phyloP scores from a whole-genome alignment of 2,113 vertebrate genomes.

The Cercopithecus mona region DNA sequence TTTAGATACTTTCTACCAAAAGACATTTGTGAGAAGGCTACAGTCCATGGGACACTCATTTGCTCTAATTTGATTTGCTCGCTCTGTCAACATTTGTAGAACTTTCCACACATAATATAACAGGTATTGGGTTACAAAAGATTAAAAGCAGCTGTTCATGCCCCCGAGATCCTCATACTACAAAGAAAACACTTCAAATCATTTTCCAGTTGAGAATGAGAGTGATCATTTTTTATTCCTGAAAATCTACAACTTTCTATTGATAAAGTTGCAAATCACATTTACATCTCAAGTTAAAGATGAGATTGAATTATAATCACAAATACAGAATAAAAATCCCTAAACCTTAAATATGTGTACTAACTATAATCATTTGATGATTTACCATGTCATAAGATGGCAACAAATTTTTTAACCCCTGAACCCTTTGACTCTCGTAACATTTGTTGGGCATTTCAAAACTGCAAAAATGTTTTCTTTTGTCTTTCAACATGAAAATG shows the following conservation, averaged over 20 bases:
- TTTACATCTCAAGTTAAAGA: background rate
- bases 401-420: background rate
- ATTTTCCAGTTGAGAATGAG: background rate
- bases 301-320: background rate
- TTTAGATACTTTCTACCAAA: background rate
- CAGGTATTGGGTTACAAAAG: background rate
- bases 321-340: background rate
- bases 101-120: background rate
- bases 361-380: background rate
- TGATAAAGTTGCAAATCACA: background rate
- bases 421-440: background rate
- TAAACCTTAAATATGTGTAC: background rate
- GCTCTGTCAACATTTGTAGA: background rate
- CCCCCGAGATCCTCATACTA: background rate
- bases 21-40: background rate
- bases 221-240: background rate
- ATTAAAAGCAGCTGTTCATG: background rate
- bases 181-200: slow-evolving; percentile 14
- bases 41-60: background rate
- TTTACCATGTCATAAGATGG: background rate
- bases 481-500: background rate
- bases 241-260: background rate
- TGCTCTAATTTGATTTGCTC: background rate
- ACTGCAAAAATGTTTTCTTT: background rate
- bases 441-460: background rate